phyloP scores from a whole-genome alignment of 37 sponge, comb jelly and placozoan genomes.

The Spongia lamella region DNA sequence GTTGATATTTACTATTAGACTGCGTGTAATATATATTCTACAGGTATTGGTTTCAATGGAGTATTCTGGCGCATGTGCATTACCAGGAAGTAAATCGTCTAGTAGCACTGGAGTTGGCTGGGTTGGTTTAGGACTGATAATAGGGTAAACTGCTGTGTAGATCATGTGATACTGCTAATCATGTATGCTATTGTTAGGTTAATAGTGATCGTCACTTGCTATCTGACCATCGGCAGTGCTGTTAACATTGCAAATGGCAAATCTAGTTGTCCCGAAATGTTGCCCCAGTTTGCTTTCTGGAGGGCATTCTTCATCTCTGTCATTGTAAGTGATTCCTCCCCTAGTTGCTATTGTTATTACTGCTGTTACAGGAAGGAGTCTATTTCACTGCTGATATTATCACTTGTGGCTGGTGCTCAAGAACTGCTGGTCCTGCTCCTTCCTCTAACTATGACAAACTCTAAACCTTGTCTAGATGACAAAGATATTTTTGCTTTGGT shows the following conservation, averaged over 20 bases:
- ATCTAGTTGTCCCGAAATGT: constrained; percentile 23
- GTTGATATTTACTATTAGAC: no score
- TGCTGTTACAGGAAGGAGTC: constrained; percentile 26
- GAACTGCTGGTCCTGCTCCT: not conserved
- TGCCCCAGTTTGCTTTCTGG: constrained; percentile 70
- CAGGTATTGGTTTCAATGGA: no score
- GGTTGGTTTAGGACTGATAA: no score
- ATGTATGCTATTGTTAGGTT: no score
- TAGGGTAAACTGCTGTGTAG: no score
- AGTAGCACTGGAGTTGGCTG: no score
- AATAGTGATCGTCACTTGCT: constrained; percentile 5
- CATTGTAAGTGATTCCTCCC: constrained; percentile 34
- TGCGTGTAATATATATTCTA: no score
- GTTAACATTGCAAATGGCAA: constrained; percentile 21
- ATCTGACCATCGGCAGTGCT: constrained; percentile 31
- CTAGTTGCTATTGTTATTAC: not conserved
- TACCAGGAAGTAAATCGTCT: no score
- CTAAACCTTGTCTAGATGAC: no score
- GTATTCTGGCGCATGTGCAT: no score
- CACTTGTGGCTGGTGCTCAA: constrained; percentile 6
- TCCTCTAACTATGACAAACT: not conserved
- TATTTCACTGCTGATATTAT: constrained; percentile 16
- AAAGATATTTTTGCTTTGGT: no score
- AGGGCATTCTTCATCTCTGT: constrained; percentile 8
- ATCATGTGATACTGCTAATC: no score